Evolutionary conservation across 1,140 invertebrate species (phyloP).

Genomic region (Calliphora vicina): DNA sequence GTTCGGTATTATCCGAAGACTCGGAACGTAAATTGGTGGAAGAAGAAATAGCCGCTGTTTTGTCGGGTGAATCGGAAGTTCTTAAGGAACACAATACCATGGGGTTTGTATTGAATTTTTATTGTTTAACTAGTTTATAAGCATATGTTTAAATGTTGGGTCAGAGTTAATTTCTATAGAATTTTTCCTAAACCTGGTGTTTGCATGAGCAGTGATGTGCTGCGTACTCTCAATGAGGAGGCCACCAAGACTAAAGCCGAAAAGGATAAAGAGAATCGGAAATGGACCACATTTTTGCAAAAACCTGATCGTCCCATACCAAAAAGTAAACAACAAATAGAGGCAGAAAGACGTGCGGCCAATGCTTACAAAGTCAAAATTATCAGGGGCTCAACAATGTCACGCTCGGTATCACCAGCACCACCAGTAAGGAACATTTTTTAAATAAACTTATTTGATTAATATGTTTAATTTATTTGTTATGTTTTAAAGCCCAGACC

Average conservation of each 20-base stretch:
- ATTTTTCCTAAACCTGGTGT: slow-evolving; percentile 71
- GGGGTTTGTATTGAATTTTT: slow-evolving; percentile 66
- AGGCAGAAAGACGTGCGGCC: slow-evolving; percentile 51
- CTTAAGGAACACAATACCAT: slow-evolving; percentile 71
- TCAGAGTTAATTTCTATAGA: slow-evolving; percentile 74
- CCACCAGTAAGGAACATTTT: neutral
- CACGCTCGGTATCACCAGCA: slow-evolving; percentile 38
- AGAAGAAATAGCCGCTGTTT: slow-evolving; percentile 72
- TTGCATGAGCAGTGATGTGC: slow-evolving; percentile 74
- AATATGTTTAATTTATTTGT: neutral
- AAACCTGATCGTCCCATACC: slow-evolving; percentile 73
- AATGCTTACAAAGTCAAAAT: slow-evolving; percentile 67
- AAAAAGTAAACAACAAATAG: slow-evolving; percentile 61
- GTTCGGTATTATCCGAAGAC: slow-evolving; percentile 54
- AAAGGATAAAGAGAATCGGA: slow-evolving; percentile 68
- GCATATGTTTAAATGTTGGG: neutral
- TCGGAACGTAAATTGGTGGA: slow-evolving; percentile 67
- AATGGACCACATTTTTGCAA: slow-evolving; percentile 76
- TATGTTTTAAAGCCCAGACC: neutral
- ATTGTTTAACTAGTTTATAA: slow-evolving; percentile 9
- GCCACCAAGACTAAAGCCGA: slow-evolving; percentile 63
- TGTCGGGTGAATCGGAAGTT: slow-evolving; percentile 74
- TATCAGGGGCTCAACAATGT: slow-evolving; percentile 64
- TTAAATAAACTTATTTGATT: neutral
- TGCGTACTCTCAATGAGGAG: slow-evolving; percentile 71